These are phyloP conservation scores for Prunella fulvescens DNA, from an alignment of 2,113 vertebrate genomes.

Conservation along the genomic window DNA sequence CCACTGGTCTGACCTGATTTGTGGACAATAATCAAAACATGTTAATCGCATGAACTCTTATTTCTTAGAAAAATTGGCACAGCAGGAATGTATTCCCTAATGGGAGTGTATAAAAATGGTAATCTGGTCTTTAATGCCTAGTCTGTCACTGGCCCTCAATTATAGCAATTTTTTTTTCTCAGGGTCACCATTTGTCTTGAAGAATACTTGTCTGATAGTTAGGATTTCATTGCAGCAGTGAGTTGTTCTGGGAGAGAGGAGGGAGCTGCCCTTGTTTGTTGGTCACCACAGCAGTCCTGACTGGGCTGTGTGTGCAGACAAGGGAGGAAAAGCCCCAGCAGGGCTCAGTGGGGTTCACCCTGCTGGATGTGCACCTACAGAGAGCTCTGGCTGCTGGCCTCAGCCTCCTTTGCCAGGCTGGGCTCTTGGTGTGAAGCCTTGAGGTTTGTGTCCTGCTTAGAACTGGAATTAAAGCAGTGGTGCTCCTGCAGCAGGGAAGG, in stretches of 20 bases:
- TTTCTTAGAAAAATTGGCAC: not conserved
- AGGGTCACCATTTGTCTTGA: not conserved
- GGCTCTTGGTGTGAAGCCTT: not conserved
- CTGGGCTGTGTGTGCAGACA: not conserved
- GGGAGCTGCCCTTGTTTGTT: not conserved
- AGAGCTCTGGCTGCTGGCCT: not conserved
- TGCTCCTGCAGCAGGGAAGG: not conserved
- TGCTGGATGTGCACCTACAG: not conserved
- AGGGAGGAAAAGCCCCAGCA: not conserved
- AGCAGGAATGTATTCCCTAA: not conserved
- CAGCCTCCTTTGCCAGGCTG: not conserved
- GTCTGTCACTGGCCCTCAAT: not conserved
- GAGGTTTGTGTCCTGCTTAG: not conserved
- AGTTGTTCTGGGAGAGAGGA: not conserved
- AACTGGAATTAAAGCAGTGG: not conserved
- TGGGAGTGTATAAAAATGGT: not conserved
- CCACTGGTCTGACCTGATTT: not conserved
- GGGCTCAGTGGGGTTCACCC: not conserved
- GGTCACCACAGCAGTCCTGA: not conserved
- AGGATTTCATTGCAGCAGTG: not conserved
- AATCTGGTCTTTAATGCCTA: not conserved
- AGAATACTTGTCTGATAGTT: not conserved
- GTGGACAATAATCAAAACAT: not conserved
- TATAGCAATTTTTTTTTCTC: not conserved
- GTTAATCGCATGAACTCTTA: not conserved